Evolutionary conservation across 2,113 vertebrate genomes (phyloP).

Genomic region (Ivindomyrus marchei): DNA sequence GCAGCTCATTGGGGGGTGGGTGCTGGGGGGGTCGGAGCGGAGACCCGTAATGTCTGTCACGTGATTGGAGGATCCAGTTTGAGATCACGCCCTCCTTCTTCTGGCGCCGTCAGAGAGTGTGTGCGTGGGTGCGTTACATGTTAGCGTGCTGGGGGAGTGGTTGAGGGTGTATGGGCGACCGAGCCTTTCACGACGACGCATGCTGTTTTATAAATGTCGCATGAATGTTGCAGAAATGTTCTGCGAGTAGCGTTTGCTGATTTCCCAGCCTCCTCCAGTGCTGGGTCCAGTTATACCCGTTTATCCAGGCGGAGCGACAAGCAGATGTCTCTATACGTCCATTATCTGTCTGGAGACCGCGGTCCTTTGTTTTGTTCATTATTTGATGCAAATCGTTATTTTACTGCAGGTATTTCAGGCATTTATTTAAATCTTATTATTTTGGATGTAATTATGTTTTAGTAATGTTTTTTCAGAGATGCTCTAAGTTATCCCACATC

Average conservation of each 20-base stretch:
- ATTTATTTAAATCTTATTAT: neutral
- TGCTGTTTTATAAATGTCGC: neutral
- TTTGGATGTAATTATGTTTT: neutral
- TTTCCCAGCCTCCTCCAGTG: neutral
- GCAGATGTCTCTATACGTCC: neutral
- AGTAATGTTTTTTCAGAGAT: neutral
- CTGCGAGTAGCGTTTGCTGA: neutral
- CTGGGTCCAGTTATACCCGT: neutral
- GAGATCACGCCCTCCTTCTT: neutral
- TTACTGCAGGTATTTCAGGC: neutral
- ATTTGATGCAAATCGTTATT: neutral
- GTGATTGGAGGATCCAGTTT: neutral
- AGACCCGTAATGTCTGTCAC: neutral
- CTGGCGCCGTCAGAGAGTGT: neutral
- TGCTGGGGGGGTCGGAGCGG: neutral
- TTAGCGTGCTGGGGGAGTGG: neutral
- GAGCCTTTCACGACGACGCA: neutral
- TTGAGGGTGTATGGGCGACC: neutral
- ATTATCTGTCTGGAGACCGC: neutral
- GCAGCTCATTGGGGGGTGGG: constrained; percentile 41
- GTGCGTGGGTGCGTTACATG: neutral
- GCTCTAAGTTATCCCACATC: neutral
- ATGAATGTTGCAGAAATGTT: neutral
- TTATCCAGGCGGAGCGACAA: neutral
- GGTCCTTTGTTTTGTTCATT: neutral